phyloP scores from a whole-genome alignment of 2,888 invertebrate genomes.

The Ectemnius cavifrons region DNA sequence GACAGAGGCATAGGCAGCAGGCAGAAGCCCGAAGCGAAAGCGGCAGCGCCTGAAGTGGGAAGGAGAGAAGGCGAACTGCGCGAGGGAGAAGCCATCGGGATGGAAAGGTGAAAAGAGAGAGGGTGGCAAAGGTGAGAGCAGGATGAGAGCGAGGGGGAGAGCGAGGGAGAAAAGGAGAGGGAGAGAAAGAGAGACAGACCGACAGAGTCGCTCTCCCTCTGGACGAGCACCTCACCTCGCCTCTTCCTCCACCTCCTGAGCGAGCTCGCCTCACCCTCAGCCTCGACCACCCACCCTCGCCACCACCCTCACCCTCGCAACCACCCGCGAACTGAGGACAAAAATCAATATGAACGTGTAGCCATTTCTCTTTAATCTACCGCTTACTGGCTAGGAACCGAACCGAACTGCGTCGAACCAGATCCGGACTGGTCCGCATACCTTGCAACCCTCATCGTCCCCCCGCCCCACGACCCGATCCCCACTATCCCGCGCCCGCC shows the following conservation, averaged over 20 bases:
- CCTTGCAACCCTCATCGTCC: slow-evolving; percentile 14
- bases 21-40: not conserved
- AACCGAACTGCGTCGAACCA: slow-evolving; percentile 67
- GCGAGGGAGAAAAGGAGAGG: slow-evolving; percentile 47
- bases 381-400: slow-evolving; percentile 73
- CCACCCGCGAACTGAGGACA: slow-evolving; percentile 76
- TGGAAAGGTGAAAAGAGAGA: slow-evolving; percentile 20
- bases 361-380: slow-evolving; percentile 78
- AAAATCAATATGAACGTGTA: slow-evolving; percentile 78
- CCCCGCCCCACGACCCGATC: slow-evolving; percentile 1
- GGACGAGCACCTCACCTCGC: slow-evolving; percentile 58
- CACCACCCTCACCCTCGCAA: slow-evolving; percentile 54
- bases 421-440: slow-evolving; percentile 59
- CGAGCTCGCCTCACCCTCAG: slow-evolving; percentile 62
- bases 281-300: slow-evolving; percentile 61
- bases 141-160: slow-evolving; percentile 14
- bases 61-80: slow-evolving; percentile 9
- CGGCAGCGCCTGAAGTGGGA: slow-evolving; percentile 16
- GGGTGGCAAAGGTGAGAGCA: slow-evolving; percentile 33
- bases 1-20: slow-evolving; percentile 54
- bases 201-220: slow-evolving; percentile 74
- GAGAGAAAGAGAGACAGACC: slow-evolving; percentile 45
- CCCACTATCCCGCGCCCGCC: slow-evolving; percentile 7
- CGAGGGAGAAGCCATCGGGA: slow-evolving; percentile 24
- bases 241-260: slow-evolving; percentile 49